These are phyloP conservation scores for Rhynchonycteris naso DNA, from an alignment of 2,797 vertebrate species.

Conservation along the genomic window DNA sequence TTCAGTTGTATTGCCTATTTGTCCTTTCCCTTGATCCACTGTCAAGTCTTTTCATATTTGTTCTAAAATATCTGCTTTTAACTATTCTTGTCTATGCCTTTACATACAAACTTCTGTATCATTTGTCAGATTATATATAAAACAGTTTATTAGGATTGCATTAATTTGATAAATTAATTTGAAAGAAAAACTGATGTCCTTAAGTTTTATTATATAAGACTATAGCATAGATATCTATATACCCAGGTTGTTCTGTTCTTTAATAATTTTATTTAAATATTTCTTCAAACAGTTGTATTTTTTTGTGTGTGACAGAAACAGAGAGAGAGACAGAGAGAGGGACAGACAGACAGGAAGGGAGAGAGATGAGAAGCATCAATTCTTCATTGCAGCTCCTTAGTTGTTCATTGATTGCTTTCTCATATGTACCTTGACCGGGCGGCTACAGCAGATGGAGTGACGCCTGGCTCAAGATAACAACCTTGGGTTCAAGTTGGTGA, in stretches of 20 bases:
- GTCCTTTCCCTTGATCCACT: neutral
- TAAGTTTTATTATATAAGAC: neutral
- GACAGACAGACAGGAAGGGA: too few species aligned
- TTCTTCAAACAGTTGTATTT: neutral
- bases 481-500: too few species aligned
- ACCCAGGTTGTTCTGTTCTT: neutral
- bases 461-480: too few species aligned
- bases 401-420: too few species aligned
- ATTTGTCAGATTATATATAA: neutral
- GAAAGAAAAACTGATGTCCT: neutral
- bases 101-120: neutral
- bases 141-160: neutral
- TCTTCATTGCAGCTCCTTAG: too few species aligned
- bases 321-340: too few species aligned
- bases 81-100: neutral
- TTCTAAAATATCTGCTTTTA: neutral
- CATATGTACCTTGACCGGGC: too few species aligned
- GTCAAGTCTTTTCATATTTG: neutral
- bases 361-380: too few species aligned
- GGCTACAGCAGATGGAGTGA: too few species aligned
- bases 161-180: neutral
- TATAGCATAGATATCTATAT: neutral
- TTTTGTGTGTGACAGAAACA: too few species aligned
- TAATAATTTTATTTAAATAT: neutral
- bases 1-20: neutral